Evolutionary conservation across 2,113 vertebrate genomes (phyloP).

Genomic region (Ochotona curzoniae): DNA sequence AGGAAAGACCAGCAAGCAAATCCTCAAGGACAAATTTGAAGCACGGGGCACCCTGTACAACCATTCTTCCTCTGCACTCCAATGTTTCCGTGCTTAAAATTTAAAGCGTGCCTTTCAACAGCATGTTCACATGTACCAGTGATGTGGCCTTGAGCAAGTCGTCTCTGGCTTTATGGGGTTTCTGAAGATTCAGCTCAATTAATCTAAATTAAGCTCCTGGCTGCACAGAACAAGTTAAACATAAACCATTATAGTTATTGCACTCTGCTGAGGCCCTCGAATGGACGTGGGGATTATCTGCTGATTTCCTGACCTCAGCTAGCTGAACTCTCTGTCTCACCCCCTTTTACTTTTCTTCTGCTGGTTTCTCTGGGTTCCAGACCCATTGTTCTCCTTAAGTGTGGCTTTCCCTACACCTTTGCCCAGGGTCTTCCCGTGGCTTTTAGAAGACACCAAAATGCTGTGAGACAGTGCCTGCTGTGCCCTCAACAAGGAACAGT

Average conservation of each 20-base stretch:
- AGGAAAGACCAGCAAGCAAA: not conserved
- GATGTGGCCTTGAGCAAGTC: not conserved
- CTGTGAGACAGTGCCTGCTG: not conserved
- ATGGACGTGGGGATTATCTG: not conserved
- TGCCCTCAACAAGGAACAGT: not conserved
- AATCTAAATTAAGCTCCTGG: conserved; percentile 49
- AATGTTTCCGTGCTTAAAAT: not conserved
- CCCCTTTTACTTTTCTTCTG: not conserved
- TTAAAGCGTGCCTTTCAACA: not conserved
- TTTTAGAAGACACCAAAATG: not conserved
- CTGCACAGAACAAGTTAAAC: not conserved
- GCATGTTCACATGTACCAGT: not conserved
- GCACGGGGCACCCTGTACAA: fast-evolving
- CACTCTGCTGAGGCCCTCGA: not conserved
- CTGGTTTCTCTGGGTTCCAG: not conserved
- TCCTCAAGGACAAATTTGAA: not conserved
- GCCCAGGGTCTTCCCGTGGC: not conserved
- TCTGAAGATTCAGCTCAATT: not conserved
- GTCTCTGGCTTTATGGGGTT: not conserved
- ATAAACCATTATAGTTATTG: conserved; percentile 9
- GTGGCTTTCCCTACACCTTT: not conserved
- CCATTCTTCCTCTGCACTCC: not conserved
- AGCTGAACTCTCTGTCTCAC: not conserved
- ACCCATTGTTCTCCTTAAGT: not conserved
- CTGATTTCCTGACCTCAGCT: not conserved